Base-by-base conservation (phyloP, 2,797 vertebrate species). In the Sciurus carolinensis region DNA sequence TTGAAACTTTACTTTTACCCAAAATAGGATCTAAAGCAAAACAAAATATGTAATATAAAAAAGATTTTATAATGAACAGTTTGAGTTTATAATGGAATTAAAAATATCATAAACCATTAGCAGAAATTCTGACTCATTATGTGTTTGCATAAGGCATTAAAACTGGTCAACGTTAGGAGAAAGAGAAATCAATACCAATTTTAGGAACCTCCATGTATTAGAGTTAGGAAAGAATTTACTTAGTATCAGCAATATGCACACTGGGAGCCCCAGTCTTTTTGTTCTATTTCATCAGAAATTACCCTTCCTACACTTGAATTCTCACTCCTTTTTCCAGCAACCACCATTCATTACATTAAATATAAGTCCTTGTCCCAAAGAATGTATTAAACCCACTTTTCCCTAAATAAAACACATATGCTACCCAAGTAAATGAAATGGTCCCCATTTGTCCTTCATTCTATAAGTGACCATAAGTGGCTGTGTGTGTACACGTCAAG, bases 1-100 rank as follows among this genome's bases (percentile, higher is more conserved):
- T 89, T 91, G 20, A 33, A 54, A 50, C 33, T 76, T 79, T n/a
- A 80, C 54, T 94, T 85, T 94, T 85, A 96, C 13, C 50, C 4
- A 84, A 85, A 92, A 67, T 0, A 22, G 18, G 54, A 96, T 26
- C 8, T 3, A 87, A 90, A 54, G n/a, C 18, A 69, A 81, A 89
- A 73, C 20, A 88, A 5, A 47, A 54, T 54, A 18, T 54, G 5
- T 13, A 69, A 81, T 72, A 52, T 84, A 92, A 72, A 80, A 76
- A 17, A 57, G 0, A 62, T 39, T 50, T 67, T 84, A 62, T 71
- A 83, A 57, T 54, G 15, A 50, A 80, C 83, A n/a, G 24, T 81
- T 50, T 69, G 28, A 82, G 50, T 83, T 86, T 73, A 30, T 89
- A 73, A 67, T 50, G 5, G 52, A 77, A 59, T 30, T 90, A 50